Evolutionary conservation across 2,113 vertebrate genomes (phyloP), one percentile per base, ranked within the genome.

Genomic region (Pomatostomus ruficeps): DNA sequence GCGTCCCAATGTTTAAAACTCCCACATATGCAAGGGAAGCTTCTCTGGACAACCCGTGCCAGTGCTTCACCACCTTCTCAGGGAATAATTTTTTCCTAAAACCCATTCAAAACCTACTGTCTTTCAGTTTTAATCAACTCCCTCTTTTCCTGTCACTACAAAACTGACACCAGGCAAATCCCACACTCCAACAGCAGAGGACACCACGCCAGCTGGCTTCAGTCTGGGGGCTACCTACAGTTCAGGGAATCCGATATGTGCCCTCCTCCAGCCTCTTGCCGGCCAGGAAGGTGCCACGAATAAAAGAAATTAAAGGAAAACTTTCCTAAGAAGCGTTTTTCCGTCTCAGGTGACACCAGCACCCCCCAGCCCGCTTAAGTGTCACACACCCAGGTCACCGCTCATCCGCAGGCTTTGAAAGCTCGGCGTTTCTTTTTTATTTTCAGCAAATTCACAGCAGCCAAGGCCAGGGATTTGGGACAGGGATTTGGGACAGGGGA

Each of bases 261-360:
- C 29, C 12, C 42, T 55, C 28, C 48, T n/a, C 48, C 63, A 46
- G 19, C 61, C 62, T 36, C 72, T 4, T 1, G 3, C 43, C 66
- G 38, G 43, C 26, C 45, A 43, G 35, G 14, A 55, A 85, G 65
- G 33, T 8, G 26, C 24, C 67, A 28, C 1, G 48, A 72, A 77
- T 18, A 49, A 78, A 61, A 48, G 11, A 35, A 75, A 59, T 52
- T 3, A 46, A 24, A 75, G n/a, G 24, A 58, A 62, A 74, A 24
- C 38, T 18, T 75, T 46, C 49, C 72, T 45, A n/a, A n/a, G 35
- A 25, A 74, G 65, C n/a, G 13, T 16, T 36, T 54, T n/a, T 25
- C 57, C 2, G 0, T 31, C 49, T 36, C 52, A 7, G n/a, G 24
- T 15, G 46, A 33, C 18, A 15, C 13, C 5, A 1, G 46, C 26